These are phyloP conservation scores for Epicampocera succincta DNA, from an alignment of 2,888 invertebrate genomes.

Conservation along the genomic window DNA sequence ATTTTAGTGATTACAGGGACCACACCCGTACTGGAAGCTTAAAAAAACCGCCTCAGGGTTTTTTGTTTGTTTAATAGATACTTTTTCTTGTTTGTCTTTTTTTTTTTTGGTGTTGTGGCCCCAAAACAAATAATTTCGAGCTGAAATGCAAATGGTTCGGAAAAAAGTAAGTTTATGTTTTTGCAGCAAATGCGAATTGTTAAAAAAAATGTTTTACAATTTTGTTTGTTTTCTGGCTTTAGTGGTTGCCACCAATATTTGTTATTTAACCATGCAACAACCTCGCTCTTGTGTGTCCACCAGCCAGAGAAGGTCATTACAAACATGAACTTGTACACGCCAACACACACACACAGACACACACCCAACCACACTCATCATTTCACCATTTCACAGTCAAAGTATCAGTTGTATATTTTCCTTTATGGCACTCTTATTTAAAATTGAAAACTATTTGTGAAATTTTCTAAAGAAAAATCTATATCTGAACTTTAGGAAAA, in stretches of 20 bases:
- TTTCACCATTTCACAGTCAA: no score
- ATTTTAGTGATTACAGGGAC: constrained; percentile 37
- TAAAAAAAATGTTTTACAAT: neutral
- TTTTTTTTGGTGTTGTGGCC: neutral
- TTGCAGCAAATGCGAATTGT: constrained; percentile 9
- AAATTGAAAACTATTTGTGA: no score
- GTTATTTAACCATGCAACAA: constrained; percentile 55
- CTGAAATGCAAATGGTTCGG: constrained; percentile 9
- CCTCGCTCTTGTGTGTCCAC: constrained; percentile 46
- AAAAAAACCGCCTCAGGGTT: constrained; percentile 6
- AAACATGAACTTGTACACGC: constrained; percentile 1
- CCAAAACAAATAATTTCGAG: constrained; percentile 12
- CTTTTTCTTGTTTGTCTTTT: neutral
- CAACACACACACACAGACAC: neutral
- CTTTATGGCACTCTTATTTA: no score
- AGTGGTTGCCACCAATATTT: constrained; percentile 29
- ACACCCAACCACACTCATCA: neutral
- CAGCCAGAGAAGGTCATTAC: constrained; percentile 24
- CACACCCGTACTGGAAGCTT: constrained; percentile 9
- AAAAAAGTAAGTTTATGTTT: neutral
- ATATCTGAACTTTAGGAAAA: no score
- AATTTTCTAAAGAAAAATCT: no score
- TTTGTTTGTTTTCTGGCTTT: constrained; percentile 28
- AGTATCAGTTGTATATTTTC: no score
- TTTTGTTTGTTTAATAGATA: neutral